Conservation (phyloP, 2,888 invertebrate species). For the Sericinus montela region DNA sequence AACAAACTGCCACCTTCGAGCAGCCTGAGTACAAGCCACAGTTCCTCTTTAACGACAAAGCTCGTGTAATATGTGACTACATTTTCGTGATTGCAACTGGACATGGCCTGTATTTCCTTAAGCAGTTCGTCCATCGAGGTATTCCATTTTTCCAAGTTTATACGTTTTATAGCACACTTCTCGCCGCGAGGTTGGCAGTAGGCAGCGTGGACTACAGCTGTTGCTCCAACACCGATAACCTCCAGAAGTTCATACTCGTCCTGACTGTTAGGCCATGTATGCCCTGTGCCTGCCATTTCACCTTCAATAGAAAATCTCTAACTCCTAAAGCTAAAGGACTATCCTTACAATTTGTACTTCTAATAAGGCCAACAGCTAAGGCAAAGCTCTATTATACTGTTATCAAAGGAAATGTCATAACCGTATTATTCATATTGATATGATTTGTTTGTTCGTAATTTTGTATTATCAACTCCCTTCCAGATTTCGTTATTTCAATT, state of each 20-base stretch:
- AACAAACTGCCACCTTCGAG: conserved; percentile 95
- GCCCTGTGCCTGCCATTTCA: conserved; percentile 57
- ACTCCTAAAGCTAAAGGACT: conserved; percentile 43
- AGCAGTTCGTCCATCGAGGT: conserved; percentile 99
- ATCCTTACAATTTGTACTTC: conserved; percentile 50
- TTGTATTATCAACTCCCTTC: conserved; percentile 37
- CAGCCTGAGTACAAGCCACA: conserved; percentile 98
- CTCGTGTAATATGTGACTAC: conserved; percentile 99
- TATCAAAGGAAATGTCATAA: conserved; percentile 33
- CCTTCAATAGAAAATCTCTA: not conserved
- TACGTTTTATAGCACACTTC: conserved; percentile 98
- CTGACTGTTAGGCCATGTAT: conserved; percentile 93
- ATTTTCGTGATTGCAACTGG: conserved; percentile 99
- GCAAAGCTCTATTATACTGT: conserved; percentile 33
- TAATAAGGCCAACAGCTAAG: conserved; percentile 57
- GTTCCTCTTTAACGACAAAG: conserved; percentile 98
- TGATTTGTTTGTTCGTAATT: conserved; percentile 56
- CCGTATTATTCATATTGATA: conserved; percentile 59
- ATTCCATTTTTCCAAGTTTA: conserved; percentile 99
- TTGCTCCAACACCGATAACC: conserved; percentile 97
- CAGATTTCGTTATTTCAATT: conserved; percentile 36
- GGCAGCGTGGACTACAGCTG: conserved; percentile 98
- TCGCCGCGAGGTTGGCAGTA: conserved; percentile 95
- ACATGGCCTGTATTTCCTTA: conserved; percentile 97
- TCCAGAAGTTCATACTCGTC: conserved; percentile 97